Percentiles rank a stretch among this genome's conserved stretches.
Conservation (phyloP, 2,797 vertebrate genomes). For the Varecia variegata region DNA sequence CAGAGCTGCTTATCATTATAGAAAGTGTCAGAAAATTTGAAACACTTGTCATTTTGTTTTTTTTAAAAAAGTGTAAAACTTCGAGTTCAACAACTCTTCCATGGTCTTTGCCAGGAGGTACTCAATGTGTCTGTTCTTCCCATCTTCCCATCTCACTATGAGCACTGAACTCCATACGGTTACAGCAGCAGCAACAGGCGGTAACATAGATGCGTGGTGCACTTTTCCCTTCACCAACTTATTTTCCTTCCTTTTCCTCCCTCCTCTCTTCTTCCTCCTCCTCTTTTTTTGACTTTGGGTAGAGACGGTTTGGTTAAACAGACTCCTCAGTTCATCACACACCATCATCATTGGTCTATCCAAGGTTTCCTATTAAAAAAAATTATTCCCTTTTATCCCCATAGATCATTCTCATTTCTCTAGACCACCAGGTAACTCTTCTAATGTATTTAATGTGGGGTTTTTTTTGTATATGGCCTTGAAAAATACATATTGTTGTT, state of each 20-base stretch:
- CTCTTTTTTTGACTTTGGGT: background rate
- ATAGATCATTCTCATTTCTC: background rate
- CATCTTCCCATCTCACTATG: fast-evolving
- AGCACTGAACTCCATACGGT: background rate
- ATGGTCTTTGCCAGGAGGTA: background rate
- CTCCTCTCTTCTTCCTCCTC: too few species aligned
- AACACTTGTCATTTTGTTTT: background rate
- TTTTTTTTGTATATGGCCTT: background rate
- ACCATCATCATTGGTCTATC: background rate
- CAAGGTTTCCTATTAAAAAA: background rate
- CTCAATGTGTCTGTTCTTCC: fast-evolving
- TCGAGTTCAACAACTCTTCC: background rate
- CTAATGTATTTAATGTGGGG: background rate
- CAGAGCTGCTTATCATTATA: background rate
- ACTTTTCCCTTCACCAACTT: background rate
- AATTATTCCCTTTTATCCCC: background rate
- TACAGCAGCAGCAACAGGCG: fast-evolving
- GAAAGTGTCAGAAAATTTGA: background rate
- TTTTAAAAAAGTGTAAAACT: background rate
- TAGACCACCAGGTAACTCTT: background rate
- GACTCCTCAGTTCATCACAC: background rate
- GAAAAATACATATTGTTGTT: background rate
- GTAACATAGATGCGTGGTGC: fast-evolving
- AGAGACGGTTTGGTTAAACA: background rate
- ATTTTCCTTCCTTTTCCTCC: background rate